Base-by-base conservation (phyloP, 2,113 vertebrate genomes). In the Setophaga kirtlandii region DNA sequence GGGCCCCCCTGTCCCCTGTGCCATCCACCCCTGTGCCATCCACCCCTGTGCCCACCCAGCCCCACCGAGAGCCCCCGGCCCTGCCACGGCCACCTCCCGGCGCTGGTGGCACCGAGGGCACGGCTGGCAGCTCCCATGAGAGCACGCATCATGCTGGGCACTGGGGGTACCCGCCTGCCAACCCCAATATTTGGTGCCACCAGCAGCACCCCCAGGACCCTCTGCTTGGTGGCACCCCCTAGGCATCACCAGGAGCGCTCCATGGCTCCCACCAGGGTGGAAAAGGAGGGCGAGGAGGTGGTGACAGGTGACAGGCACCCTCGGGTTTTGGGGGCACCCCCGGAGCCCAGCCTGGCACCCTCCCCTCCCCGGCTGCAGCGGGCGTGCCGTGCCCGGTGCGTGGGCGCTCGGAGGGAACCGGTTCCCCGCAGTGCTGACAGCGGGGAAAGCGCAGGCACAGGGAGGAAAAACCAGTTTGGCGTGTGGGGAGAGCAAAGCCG, bases 401-500 rank as follows among this genome's bases (percentile, higher is more conserved):
- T 91, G 92, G 95, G 92, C 37, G 94, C 11, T 16, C 3, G 2
- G 62, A 53, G 50, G 79, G 69, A 92, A 95, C 89, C 87, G 58
- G 94, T 96, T 96, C 83, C 87, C 71, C 1, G 1, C 31, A 2
- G 7, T 27, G 91, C 93, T 89, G 94, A 92, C 87, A 23, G 79
- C 2, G 1, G 77, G 73, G 63, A 94, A 93, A 96, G 85, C 0
- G 20, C 65, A 4, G 9, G 84, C 18, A 1, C 5, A 2, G 93
- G 93, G 89, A 85, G 93, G 94, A 92, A 94, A 96, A 96, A 96
- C 96, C 93, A 96, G 96, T 96, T 83, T 33, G 83, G 92, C 12
- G 1, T 75, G 87, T 88, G 92, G 55, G 55, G 78, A 92, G 67
- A 65, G 62, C 49, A 15, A 2, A 50, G 24, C 50, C 50, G 56